Evolutionary conservation across 1,140 invertebrate genomes (phyloP).

Genomic region (Bombus huntii): DNA sequence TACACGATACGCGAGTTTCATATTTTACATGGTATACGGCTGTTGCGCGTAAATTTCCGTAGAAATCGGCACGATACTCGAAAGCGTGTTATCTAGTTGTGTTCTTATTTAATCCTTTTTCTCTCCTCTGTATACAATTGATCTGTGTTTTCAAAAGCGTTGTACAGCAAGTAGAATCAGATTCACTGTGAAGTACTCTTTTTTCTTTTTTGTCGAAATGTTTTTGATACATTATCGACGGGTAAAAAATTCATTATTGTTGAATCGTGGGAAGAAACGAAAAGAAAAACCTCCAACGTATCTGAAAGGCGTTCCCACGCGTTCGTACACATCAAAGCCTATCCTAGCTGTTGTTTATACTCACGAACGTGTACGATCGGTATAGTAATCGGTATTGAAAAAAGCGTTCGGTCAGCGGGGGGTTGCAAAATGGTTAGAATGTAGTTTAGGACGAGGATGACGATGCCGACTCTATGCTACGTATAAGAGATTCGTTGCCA

Average conservation of each 20-base stretch:
- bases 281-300: slow-evolving; percentile 56
- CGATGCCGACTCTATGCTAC: slow-evolving; percentile 38
- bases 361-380: slow-evolving; percentile 57
- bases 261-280: slow-evolving; percentile 61
- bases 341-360: slow-evolving; percentile 51
- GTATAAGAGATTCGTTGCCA: slow-evolving; percentile 32
- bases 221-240: neutral
- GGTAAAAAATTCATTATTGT: neutral
- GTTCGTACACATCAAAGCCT: slow-evolving; percentile 38
- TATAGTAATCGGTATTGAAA: slow-evolving; percentile 66
- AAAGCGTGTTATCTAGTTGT: neutral
- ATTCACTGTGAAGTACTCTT: too few species aligned
- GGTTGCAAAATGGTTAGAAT: slow-evolving; percentile 58
- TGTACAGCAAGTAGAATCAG: neutral
- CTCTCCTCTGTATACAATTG: too few species aligned
- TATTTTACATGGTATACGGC: slow-evolving; percentile 42
- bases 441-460: slow-evolving; percentile 53
- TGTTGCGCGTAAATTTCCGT: slow-evolving; percentile 7
- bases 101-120: neutral
- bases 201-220: neutral
- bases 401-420: slow-evolving; percentile 55
- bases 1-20: slow-evolving; percentile 55
- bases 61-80: neutral
- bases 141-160: neutral
- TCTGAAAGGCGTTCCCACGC: slow-evolving; percentile 68